phyloP scores from a whole-genome alignment of 2,888 invertebrate genomes.

The Polietes domitor region DNA sequence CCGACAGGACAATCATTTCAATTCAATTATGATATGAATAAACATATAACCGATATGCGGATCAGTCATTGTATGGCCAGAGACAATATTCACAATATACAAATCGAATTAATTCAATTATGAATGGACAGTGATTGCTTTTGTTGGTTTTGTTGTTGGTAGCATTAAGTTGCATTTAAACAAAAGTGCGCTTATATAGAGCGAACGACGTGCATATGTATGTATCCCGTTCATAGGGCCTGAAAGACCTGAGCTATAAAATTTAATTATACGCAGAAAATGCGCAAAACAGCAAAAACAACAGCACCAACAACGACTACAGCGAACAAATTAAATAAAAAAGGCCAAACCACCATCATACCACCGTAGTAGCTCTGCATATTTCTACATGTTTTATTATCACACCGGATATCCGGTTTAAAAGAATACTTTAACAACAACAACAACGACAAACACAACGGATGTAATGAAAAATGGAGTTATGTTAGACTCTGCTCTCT shows the following conservation, averaged over 20 bases:
- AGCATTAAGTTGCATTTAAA: conserved; percentile 27
- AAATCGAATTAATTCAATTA: conserved; percentile 38
- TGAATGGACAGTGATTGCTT: background rate
- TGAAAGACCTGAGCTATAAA: background rate
- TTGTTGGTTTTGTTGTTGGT: background rate
- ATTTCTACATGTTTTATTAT: conserved; percentile 16
- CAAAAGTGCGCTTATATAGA: background rate
- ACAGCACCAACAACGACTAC: conserved; percentile 5
- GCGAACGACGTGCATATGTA: no score
- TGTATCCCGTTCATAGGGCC: no score
- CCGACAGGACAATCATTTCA: background rate
- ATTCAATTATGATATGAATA: background rate
- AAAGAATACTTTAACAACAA: conserved; percentile 9
- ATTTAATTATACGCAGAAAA: conserved; percentile 23
- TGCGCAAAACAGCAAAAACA: conserved; percentile 43
- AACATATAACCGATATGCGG: background rate
- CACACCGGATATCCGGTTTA: conserved; percentile 52
- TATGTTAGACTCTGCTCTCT: background rate
- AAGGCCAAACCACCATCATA: background rate
- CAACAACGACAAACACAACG: background rate
- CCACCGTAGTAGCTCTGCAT: background rate
- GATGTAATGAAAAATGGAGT: background rate
- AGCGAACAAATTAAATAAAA: conserved; percentile 13
- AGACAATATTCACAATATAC: conserved; percentile 1
- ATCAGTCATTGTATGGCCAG: background rate